Percentiles rank a stretch among this genome's conserved stretches.
Evolutionary conservation across 2,797 vertebrate genomes (phyloP).

Genomic region (Urosaurus nigricauda): DNA sequence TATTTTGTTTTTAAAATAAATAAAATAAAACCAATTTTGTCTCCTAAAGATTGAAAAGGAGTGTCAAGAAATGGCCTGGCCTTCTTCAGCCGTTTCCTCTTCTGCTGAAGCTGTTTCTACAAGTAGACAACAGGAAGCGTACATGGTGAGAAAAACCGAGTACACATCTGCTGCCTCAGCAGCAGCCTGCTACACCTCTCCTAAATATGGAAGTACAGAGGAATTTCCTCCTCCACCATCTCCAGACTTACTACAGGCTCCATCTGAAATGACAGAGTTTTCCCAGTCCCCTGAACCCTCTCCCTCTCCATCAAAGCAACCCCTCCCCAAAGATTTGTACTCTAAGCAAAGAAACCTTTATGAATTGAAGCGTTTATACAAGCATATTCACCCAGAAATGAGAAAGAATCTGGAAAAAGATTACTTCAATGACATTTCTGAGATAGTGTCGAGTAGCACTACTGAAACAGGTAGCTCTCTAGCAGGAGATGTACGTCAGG

Average conservation of each 20-base stretch:
- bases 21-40: slow-evolving; percentile 65
- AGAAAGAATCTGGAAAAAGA: slow-evolving; percentile 88
- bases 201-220: slow-evolving; percentile 80
- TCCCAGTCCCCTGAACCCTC: slow-evolving; percentile 82
- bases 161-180: slow-evolving; percentile 55
- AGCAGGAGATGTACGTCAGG: slow-evolving; percentile 83
- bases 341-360: slow-evolving; percentile 85
- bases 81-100: slow-evolving; percentile 74
- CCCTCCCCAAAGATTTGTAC: slow-evolving; percentile 82
- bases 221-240: slow-evolving; percentile 85
- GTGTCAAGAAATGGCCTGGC: slow-evolving; percentile 84
- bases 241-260: slow-evolving; percentile 84
- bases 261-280: slow-evolving; percentile 76
- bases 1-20: slow-evolving; percentile 53
- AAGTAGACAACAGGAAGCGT: slow-evolving; percentile 74
- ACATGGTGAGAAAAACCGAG: slow-evolving; percentile 66
- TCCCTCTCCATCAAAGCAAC: slow-evolving; percentile 69
- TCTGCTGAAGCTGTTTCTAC: slow-evolving; percentile 73
- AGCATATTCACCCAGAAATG: slow-evolving; percentile 88
- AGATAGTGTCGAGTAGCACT: slow-evolving; percentile 77
- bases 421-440: slow-evolving; percentile 81
- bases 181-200: slow-evolving; percentile 61
- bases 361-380: slow-evolving; percentile 89
- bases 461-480: slow-evolving; percentile 71
- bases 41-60: slow-evolving; percentile 86